Conservation (phyloP, 2,797 vertebrate species). For the Eremophila alpestris region DNA sequence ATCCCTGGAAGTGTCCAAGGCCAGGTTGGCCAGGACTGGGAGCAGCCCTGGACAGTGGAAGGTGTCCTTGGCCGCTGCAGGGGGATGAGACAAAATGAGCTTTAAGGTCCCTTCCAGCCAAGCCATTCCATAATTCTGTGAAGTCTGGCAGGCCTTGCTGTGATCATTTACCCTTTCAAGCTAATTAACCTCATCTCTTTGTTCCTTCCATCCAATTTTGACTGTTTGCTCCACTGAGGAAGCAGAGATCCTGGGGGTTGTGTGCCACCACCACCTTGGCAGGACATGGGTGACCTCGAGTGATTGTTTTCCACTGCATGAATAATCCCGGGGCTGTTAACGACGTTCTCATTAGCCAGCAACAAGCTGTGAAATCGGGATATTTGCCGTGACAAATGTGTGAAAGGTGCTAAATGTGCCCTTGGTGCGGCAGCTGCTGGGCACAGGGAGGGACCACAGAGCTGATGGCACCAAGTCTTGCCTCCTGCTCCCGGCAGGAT, state of each 20-base stretch:
- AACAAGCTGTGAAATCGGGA: slow-evolving; percentile 21
- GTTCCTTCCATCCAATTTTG: neutral
- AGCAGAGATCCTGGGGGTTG: fast-evolving
- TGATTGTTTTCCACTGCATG: neutral
- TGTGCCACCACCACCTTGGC: neutral
- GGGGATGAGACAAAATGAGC: neutral
- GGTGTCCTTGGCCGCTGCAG: neutral
- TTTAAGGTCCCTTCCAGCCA: neutral
- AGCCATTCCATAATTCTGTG: neutral
- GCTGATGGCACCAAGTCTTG: neutral
- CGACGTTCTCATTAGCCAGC: neutral
- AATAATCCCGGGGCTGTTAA: neutral
- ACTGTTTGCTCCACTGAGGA: neutral
- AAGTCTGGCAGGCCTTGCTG: neutral
- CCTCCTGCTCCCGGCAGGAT: neutral
- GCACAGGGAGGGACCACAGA: fast-evolving
- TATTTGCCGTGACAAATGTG: neutral
- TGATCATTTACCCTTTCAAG: neutral
- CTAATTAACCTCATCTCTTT: neutral
- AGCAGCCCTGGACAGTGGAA: fast-evolving
- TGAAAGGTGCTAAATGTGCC: neutral
- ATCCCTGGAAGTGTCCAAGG: neutral
- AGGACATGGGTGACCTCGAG: neutral
- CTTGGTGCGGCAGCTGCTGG: fast-evolving
- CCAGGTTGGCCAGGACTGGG: fast-evolving